Conservation (phyloP, 2,888 invertebrate species). For the Drosophila mimetica region DNA sequence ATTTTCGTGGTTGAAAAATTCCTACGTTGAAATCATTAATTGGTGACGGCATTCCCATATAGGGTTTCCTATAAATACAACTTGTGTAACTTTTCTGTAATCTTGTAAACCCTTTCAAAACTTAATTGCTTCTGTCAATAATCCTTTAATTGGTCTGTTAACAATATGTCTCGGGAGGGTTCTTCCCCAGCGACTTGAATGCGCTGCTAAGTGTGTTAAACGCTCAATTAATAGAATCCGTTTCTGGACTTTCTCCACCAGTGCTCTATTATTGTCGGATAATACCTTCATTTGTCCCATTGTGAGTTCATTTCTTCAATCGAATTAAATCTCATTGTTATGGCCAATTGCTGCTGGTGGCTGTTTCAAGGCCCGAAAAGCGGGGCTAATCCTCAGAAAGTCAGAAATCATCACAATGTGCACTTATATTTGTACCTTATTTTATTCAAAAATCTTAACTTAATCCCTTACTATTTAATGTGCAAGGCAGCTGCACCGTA, state of each 20-base stretch:
- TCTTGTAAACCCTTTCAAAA: slow-evolving; percentile 21
- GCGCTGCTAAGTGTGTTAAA: slow-evolving; percentile 28
- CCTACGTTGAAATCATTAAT: too few relatives aligned
- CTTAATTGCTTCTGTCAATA: slow-evolving; percentile 39
- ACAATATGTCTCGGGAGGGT: slow-evolving; percentile 11
- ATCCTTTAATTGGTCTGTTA: slow-evolving; percentile 44
- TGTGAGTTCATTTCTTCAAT: slow-evolving; percentile 61
- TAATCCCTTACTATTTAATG: slow-evolving; percentile 88
- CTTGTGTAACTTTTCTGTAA: slow-evolving; percentile 17
- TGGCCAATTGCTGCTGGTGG: slow-evolving; percentile 52
- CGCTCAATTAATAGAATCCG: slow-evolving; percentile 62
- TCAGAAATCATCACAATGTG: not conserved
- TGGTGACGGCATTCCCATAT: not conserved
- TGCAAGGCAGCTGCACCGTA: slow-evolving; percentile 91
- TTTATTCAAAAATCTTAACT: not conserved
- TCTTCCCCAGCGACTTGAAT: not conserved
- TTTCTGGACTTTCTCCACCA: slow-evolving; percentile 35
- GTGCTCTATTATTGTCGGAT: slow-evolving; percentile 44
- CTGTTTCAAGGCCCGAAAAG: slow-evolving; percentile 26
- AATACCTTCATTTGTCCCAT: slow-evolving; percentile 59
- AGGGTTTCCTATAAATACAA: not conserved
- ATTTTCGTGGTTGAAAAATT: too few relatives aligned
- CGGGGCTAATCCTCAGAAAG: slow-evolving; percentile 1
- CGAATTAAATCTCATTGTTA: slow-evolving; percentile 67
- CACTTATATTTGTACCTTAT: not conserved